Evolutionary conservation across 2,888 invertebrate genomes (phyloP).

Genomic region (Macrosoma leucophasiata): DNA sequence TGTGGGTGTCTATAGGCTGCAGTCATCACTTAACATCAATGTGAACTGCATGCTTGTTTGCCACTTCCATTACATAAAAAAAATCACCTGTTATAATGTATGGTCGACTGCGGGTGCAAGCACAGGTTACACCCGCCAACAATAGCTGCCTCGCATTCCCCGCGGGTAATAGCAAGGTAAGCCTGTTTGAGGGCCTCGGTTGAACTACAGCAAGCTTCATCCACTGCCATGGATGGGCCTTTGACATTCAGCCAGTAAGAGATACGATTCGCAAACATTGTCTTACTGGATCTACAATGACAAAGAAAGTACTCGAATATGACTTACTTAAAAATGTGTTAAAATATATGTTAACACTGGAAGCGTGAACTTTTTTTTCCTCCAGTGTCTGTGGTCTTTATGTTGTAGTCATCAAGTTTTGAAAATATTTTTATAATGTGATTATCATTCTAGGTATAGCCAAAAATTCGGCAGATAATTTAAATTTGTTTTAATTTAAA

Average conservation of each 20-base stretch:
- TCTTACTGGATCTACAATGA: constrained; percentile 30
- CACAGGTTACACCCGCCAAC: constrained; percentile 75
- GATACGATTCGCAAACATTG: constrained; percentile 46
- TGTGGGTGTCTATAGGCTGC: too few relatives aligned
- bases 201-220: constrained; percentile 36
- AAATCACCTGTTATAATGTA: constrained; percentile 28
- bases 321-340: not conserved
- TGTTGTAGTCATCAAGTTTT: too few relatives aligned
- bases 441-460: too few relatives aligned
- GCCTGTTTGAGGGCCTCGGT: constrained; percentile 38
- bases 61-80: too few relatives aligned
- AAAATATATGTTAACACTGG: too few relatives aligned
- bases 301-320: not conserved
- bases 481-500: too few relatives aligned
- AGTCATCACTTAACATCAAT: too few relatives aligned
- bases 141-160: constrained; percentile 63
- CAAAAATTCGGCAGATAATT: too few relatives aligned
- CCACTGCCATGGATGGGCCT: constrained; percentile 41
- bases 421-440: too few relatives aligned
- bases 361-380: too few relatives aligned
- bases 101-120: constrained; percentile 54
- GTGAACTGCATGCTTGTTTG: too few relatives aligned
- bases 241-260: constrained; percentile 46
- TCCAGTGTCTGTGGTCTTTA: too few relatives aligned
- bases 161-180: constrained; percentile 32